A percentile compares a stretch with the other conserved stretches of the same genome.
Evolutionary conservation across 2,888 invertebrate genomes (phyloP).

Genomic region (Buathra laborator): DNA sequence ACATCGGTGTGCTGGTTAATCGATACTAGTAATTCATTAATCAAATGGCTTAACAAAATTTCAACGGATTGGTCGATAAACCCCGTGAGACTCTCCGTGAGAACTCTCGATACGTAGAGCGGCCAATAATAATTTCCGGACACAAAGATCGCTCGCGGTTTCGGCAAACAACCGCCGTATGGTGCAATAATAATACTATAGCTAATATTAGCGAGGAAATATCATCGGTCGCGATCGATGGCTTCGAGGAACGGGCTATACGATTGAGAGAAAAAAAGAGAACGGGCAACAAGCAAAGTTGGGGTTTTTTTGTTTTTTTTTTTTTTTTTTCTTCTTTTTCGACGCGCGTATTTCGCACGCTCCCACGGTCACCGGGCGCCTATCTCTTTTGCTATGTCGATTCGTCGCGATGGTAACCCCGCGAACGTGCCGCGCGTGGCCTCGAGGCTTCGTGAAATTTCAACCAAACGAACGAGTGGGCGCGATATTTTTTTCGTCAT

Average conservation of each 20-base stretch:
- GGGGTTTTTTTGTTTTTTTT: constrained; percentile 44
- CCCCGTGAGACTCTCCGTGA: not conserved
- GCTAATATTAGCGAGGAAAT: constrained; percentile 60
- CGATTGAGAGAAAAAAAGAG: constrained; percentile 47
- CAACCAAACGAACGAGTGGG: constrained; percentile 41
- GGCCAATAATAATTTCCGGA: not conserved
- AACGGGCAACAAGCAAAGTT: constrained; percentile 29
- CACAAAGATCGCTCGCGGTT: not conserved
- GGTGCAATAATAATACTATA: not conserved
- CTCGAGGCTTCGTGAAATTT: constrained; percentile 53
- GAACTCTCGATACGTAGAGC: not conserved
- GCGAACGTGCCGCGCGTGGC: constrained; percentile 34
- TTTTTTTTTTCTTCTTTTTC: constrained; percentile 22
- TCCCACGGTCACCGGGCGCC: constrained; percentile 53
- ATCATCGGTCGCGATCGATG: constrained; percentile 77
- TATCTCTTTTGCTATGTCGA: constrained; percentile 64
- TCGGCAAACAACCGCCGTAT: constrained; percentile 1
- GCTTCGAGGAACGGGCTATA: constrained; percentile 62
- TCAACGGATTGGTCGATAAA: constrained; percentile 11
- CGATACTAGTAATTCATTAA: constrained; percentile 9
- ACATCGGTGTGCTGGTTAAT: not conserved
- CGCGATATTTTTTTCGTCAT: constrained; percentile 6
- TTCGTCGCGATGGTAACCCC: constrained; percentile 81
- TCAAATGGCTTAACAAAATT: not conserved
- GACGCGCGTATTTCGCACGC: constrained; percentile 55